Base-by-base conservation (phyloP, 2,797 vertebrate species). In the Ctenopoma kingsleyae region DNA sequence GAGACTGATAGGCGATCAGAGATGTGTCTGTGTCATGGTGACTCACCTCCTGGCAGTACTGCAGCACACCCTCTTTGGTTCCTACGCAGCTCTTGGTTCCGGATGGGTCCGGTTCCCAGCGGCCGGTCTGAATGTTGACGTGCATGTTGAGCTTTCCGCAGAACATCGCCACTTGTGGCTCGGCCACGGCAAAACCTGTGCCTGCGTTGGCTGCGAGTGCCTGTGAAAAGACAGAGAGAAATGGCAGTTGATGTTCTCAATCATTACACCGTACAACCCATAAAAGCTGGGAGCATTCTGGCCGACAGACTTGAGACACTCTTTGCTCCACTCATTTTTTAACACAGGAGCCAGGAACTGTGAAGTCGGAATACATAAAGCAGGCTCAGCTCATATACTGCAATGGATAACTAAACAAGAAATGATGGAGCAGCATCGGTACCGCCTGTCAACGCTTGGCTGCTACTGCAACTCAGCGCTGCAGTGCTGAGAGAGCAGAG, bases 131-230 rank as follows among this genome's bases (percentile, higher is more conserved):
- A 81, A 98, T 96, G 86, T 99, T 98, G 80, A 99, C 92, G 1
- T 99, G 98, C 98, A 99, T 99, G 88, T 98, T 99, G 68, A 98
- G 94, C 84, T 97, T 99, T 23, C 97, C 97, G 19, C 98, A 99
- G 89, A 98, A 98, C 97, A 99, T 98, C 27, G 98, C 97, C 47
- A 99, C 95, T 36, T 99, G 98, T 19, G 98, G 98, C 82, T 99
- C 98, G 0, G 97, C 96, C 57, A 99, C 97, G 0, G 96, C 97
- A 77, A 99, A 97, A 1, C 97, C 96, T 0, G 96, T 95, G 65
- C 96, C 97, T 0, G 96, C 95, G 76, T 97, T 98, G 81, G 97
- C 97, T 79, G 98, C 97, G 0, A 99, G 93, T 0, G 96, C 97
- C 98, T 99, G 69, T 22, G 67, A 46, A 74, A n/a, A 25, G 19